Conservation (phyloP, 2,797 vertebrate species). For the Sebastes aleutianus region DNA sequence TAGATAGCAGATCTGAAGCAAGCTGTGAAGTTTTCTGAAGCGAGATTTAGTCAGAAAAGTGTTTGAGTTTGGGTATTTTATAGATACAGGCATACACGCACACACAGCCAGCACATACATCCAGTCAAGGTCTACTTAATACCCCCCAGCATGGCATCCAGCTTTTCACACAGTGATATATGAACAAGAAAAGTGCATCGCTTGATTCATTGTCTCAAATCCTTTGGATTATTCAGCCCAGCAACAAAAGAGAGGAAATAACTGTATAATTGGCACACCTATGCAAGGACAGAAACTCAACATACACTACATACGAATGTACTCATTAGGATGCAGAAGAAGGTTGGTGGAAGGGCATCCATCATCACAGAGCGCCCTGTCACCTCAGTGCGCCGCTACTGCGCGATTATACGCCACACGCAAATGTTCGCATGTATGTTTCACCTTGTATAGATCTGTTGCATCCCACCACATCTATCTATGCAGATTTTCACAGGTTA, state of each 20-base stretch:
- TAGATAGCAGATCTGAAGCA: neutral
- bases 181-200: slow-evolving; percentile 61
- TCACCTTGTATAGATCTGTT: slow-evolving; percentile 42
- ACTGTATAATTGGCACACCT: slow-evolving; percentile 51
- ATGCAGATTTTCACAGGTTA: slow-evolving; percentile 20
- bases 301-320: slow-evolving; percentile 31
- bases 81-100: neutral
- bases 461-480: slow-evolving; percentile 43
- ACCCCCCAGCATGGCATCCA: slow-evolving; percentile 55
- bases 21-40: slow-evolving; percentile 14
- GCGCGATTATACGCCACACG: slow-evolving; percentile 37
- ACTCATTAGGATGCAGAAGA: slow-evolving; percentile 63
- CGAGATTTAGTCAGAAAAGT: slow-evolving; percentile 32
- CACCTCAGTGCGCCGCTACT: slow-evolving; percentile 41
- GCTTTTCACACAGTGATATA: slow-evolving; percentile 67
- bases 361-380: slow-evolving; percentile 57
- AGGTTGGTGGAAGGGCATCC: slow-evolving; percentile 58
- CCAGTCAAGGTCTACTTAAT: slow-evolving; percentile 67
- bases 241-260: slow-evolving; percentile 10
- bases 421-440: slow-evolving; percentile 36
- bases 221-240: slow-evolving; percentile 58
- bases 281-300: slow-evolving; percentile 50
- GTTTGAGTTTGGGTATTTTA: slow-evolving; percentile 24
- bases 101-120: slow-evolving; percentile 32
- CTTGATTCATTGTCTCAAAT: slow-evolving; percentile 44